Percentiles rank a stretch among this genome's conserved stretches.
phyloP scores from a whole-genome alignment of 2,113 vertebrate species.

The Oenanthe melanoleuca region DNA sequence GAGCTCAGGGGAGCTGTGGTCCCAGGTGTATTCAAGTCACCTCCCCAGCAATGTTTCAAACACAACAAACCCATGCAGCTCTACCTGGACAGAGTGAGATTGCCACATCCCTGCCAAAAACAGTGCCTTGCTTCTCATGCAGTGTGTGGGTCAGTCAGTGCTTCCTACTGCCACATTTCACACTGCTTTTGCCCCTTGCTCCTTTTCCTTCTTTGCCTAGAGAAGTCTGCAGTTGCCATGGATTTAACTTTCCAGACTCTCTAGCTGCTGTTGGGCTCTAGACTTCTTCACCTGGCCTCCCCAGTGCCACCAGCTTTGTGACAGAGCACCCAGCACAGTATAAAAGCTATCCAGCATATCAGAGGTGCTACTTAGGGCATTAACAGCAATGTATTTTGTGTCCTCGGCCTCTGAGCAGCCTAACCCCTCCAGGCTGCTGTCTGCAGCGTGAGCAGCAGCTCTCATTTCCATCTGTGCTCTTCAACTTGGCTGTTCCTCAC shows the following conservation, averaged over 20 bases:
- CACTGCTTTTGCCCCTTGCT: rapidly evolving
- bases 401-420: neutral
- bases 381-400: neutral
- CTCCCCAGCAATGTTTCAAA: neutral
- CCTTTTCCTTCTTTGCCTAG: neutral
- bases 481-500: neutral
- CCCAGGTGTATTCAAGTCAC: neutral
- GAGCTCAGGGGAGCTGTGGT: neutral
- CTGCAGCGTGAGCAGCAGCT: neutral
- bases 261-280: neutral
- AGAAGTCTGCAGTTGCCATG: neutral
- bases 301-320: neutral
- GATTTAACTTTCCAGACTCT: neutral
- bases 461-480: neutral
- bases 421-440: neutral
- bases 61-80: neutral
- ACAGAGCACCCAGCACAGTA: neutral
- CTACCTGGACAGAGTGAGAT: rapidly evolving
- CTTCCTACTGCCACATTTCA: neutral
- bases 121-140: neutral
- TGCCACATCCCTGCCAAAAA: neutral
- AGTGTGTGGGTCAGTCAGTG: neutral
- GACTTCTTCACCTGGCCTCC: neutral
- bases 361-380: neutral
- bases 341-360: neutral